phyloP scores from a whole-genome alignment of 2,113 vertebrate genomes.

The Nesoenas mayeri region DNA sequence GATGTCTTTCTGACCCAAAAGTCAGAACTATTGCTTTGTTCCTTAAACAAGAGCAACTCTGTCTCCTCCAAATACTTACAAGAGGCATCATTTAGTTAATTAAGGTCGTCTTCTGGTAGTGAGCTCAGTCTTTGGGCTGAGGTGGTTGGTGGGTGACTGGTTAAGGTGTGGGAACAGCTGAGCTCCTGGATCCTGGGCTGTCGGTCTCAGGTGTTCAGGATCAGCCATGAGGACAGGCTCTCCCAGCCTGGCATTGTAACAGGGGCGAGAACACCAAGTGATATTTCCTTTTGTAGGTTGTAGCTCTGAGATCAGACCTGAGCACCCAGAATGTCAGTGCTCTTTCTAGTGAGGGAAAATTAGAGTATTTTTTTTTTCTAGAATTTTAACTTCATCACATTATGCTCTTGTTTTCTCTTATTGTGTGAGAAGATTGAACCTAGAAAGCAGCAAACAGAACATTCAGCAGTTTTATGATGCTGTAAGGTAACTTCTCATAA shows the following conservation, averaged over 20 bases:
- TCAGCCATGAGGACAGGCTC: too few species aligned
- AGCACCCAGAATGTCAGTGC: neutral
- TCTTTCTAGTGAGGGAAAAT: neutral
- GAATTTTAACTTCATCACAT: neutral
- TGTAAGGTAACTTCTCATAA: neutral
- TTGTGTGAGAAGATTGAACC: neutral
- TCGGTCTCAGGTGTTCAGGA: neutral
- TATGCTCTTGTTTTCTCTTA: neutral
- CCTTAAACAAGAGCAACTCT: neutral
- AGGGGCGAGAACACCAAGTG: accelerated
- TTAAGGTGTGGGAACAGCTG: neutral
- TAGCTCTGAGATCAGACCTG: neutral
- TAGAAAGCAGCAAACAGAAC: neutral
- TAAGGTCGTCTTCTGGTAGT: neutral
- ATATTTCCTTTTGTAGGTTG: neutral
- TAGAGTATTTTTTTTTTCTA: neutral
- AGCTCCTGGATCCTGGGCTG: too few species aligned
- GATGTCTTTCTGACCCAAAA: neutral
- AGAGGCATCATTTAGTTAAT: neutral
- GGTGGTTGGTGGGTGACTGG: neutral
- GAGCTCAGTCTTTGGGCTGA: neutral
- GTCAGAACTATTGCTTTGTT: neutral
- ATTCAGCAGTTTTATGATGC: neutral
- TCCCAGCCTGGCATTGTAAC: neutral
- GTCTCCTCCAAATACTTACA: neutral